These are phyloP conservation scores for Catocala fraxini DNA, from an alignment of 2,888 invertebrate species.

Conservation along the genomic window DNA sequence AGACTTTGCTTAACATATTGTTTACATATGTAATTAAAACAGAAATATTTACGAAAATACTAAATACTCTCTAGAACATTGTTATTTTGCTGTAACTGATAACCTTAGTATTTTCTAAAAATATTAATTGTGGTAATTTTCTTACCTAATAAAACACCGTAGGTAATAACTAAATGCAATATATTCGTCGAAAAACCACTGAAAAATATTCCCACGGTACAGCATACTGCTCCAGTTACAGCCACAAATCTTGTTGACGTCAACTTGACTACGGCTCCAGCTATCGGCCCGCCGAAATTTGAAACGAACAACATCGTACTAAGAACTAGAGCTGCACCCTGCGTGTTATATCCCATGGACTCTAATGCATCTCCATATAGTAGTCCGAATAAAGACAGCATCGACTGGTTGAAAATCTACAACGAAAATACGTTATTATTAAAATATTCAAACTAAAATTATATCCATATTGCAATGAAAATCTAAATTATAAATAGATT, in stretches of 20 bases:
- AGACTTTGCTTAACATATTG: not conserved
- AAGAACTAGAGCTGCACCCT: slow-evolving; percentile 90
- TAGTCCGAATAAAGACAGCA: slow-evolving; percentile 91
- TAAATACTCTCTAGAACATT: too few species aligned
- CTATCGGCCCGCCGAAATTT: slow-evolving; percentile 90
- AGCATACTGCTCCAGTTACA: slow-evolving; percentile 73
- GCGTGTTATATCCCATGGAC: slow-evolving; percentile 89
- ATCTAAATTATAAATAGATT: too few species aligned
- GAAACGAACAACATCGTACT: slow-evolving; percentile 90
- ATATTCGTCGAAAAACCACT: slow-evolving; percentile 81
- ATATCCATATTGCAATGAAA: too few species aligned
- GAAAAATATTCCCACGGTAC: slow-evolving; percentile 78
- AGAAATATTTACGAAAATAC: not conserved
- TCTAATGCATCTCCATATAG: slow-evolving; percentile 90
- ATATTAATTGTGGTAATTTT: too few species aligned
- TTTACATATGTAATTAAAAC: not conserved
- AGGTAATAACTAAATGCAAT: slow-evolving; percentile 77
- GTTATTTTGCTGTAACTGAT: too few species aligned
- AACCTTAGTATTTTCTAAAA: too few species aligned
- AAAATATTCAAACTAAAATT: not conserved
- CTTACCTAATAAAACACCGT: slow-evolving; percentile 80
- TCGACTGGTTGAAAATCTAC: slow-evolving; percentile 91
- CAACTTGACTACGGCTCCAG: slow-evolving; percentile 89
- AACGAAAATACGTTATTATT: slow-evolving; percentile 46
- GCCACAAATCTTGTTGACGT: slow-evolving; percentile 80